Conservation (phyloP, 2,888 invertebrate genomes). For the Unio pictorum region DNA sequence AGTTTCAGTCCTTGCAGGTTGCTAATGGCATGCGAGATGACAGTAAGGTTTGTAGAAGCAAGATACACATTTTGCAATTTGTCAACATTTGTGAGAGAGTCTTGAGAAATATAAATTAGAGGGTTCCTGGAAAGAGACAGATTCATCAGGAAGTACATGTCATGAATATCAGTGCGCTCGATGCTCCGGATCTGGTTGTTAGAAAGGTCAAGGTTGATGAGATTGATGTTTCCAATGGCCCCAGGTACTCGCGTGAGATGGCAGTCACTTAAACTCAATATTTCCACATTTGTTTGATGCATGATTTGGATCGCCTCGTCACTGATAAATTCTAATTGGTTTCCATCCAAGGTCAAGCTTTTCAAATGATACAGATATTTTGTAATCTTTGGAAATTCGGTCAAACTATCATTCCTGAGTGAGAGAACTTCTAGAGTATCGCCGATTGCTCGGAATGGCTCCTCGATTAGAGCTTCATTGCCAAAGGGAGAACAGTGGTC, state of each 20-base stretch:
- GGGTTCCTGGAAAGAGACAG: slow-evolving; percentile 35
- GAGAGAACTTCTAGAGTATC: slow-evolving; percentile 29
- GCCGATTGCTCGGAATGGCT: slow-evolving; percentile 25
- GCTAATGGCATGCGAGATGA: slow-evolving; percentile 28
- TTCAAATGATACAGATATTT: slow-evolving; percentile 20
- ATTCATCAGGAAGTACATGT: slow-evolving; percentile 16
- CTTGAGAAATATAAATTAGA: slow-evolving; percentile 39
- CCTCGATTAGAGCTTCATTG: slow-evolving; percentile 29
- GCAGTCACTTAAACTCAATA: slow-evolving; percentile 35
- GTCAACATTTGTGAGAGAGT: slow-evolving; percentile 28
- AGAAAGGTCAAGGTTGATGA: slow-evolving; percentile 31
- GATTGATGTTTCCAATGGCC: slow-evolving; percentile 32
- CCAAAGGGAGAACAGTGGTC: slow-evolving; percentile 17
- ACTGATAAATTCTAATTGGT: slow-evolving; percentile 41
- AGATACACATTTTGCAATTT: slow-evolving; percentile 22
- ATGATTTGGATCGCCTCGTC: slow-evolving; percentile 38
- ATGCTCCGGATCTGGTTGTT: slow-evolving; percentile 40
- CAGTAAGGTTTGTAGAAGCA: slow-evolving; percentile 25
- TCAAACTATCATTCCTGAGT: slow-evolving; percentile 37
- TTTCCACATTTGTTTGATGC: slow-evolving; percentile 26
- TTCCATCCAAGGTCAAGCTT: slow-evolving; percentile 32
- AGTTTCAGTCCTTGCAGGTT: slow-evolving; percentile 17
- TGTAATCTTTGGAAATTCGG: slow-evolving; percentile 36
- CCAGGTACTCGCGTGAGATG: slow-evolving; percentile 43
- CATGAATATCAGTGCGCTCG: slow-evolving; percentile 37